Conservation (phyloP, 2,113 vertebrate genomes). For the Centropus bengalensis region DNA sequence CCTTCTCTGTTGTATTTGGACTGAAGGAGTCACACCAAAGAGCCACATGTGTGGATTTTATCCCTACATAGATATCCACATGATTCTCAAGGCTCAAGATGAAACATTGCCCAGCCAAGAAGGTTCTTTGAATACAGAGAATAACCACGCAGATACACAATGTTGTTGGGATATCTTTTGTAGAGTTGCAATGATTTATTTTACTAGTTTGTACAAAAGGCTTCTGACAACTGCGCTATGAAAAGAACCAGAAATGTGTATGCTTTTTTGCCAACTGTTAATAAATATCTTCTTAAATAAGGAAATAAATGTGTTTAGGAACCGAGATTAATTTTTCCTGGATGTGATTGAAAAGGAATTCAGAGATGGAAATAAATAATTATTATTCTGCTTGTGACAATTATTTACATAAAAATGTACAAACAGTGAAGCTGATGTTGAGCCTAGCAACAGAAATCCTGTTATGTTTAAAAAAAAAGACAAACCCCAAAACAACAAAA, state of each 20-base stretch:
- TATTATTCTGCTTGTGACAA: slow-evolving; percentile 73
- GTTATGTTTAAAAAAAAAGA: neutral
- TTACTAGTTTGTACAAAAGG: slow-evolving; percentile 75
- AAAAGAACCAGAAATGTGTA: slow-evolving; percentile 64
- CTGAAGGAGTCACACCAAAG: slow-evolving; percentile 12
- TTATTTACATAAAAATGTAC: slow-evolving; percentile 83
- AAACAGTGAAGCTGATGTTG: slow-evolving; percentile 61
- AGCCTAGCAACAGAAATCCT: slow-evolving; percentile 61
- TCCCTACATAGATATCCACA: neutral
- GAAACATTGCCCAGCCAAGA: neutral
- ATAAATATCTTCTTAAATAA: slow-evolving; percentile 87
- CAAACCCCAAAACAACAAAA: neutral
- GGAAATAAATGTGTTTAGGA: slow-evolving; percentile 73
- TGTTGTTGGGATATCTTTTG: slow-evolving; percentile 56
- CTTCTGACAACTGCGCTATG: slow-evolving; percentile 66
- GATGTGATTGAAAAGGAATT: slow-evolving; percentile 54
- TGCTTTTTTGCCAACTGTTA: slow-evolving; percentile 71
- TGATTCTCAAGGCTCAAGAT: neutral
- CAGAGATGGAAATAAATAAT: slow-evolving; percentile 81
- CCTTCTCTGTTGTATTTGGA: slow-evolving; percentile 20
- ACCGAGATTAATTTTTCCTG: slow-evolving; percentile 47
- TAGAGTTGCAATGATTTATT: slow-evolving; percentile 75
- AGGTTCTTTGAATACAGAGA: neutral
- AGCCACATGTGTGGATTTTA: neutral
- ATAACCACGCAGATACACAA: slow-evolving; percentile 59